Evolutionary conservation across 2,888 invertebrate species (phyloP), one percentile per base, ranked within the genome.

Genomic region (Vanessa cardui): DNA sequence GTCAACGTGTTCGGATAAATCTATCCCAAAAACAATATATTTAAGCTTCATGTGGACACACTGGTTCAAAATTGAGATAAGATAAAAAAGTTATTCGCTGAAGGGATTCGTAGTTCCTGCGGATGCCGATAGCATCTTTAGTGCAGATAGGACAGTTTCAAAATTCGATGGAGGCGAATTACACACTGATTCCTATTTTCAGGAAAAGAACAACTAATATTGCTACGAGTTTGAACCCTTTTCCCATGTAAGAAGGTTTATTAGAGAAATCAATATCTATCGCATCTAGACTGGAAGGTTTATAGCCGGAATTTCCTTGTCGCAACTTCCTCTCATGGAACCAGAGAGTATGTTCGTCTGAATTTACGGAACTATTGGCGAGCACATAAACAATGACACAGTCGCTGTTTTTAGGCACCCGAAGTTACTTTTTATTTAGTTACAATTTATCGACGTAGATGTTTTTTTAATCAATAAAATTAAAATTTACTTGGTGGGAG

Each of bases 281-380:
- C 71, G 69, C 73, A 73, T 64, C 72, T 74, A 65, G 45, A 69
- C 54, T 65, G 62, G 52, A 44, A 68, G 56, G 62, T 78, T 80
- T 78, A 79, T 72, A 69, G 69, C 73, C 73, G 76, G 77, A 79
- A 75, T 76, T 77, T 77, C 75, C 74, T 74, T 59, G 59, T 69
- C 68, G 73, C 73, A 73, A 71, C 71, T 62, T 73, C 73, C 73
- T 72, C 65, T 56, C 47, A 46, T 59, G 62, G 49, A 68, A 61
- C 59, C 33, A 52, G 60, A 60, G 46, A 62, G 52, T 69, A 68
- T 63, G 68, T 50, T 63, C 63, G 44, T 67, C 45, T 70, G 39
- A 50, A 70, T 70, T 61, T 56, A 58, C 47, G 58, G 7, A 52
- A 63, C 65, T 67, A 67, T 67, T 26, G 20, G 9, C 26, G 20